Base-by-base conservation (phyloP, 1,140 invertebrate genomes). In the Holcopasites calliopsidis region DNA sequence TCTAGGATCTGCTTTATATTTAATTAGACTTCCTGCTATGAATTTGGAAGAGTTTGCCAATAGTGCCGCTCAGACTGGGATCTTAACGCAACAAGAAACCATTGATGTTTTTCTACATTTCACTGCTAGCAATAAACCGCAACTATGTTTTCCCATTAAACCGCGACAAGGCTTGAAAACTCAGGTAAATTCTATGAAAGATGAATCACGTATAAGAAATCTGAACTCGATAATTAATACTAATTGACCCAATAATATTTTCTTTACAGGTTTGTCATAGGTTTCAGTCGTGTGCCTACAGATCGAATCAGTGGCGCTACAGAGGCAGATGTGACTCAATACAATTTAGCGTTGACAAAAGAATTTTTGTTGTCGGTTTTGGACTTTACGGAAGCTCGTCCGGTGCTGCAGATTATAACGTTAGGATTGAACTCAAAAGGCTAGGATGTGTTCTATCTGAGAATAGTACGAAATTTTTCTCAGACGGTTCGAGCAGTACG, bases 271-370 rank as follows among this genome's bases (percentile, higher is more conserved):
- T 97, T 16, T 98, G 97, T 86, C 97, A 98, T 89, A 93, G 98
- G 88, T 99, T 99, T 89, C 97, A 98, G 89, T 98, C 97, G 1
- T 98, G 97, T 87, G 98, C 98, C 4, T 99, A 99, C 89, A 94
- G 98, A 80, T 97, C 96, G 86, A 99, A 99, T 89, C 98, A 99
- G 86, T 98, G 97, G 97, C 93, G 97, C 42, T 98, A 98, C 88
- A 93, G 97, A 85, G 97, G 97, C 16, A 93, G 97, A 54, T 98
- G 97, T 87, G 97, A 98, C 86, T 97, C 96, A 40, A 98, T 98
- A 86, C 97, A 98, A 86, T 98, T 98, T 89, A 97, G 96, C 82
- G 97, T 98, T 6, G 97, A 98, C 89, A 95, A 96, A 76, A 93
- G 97, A 79, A 97, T 98, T 87, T 98, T 98, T 88, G 95, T 98